These are phyloP conservation scores for Pangasianodon hypophthalmus DNA, from an alignment of 2,113 vertebrate species.

Conservation along the genomic window DNA sequence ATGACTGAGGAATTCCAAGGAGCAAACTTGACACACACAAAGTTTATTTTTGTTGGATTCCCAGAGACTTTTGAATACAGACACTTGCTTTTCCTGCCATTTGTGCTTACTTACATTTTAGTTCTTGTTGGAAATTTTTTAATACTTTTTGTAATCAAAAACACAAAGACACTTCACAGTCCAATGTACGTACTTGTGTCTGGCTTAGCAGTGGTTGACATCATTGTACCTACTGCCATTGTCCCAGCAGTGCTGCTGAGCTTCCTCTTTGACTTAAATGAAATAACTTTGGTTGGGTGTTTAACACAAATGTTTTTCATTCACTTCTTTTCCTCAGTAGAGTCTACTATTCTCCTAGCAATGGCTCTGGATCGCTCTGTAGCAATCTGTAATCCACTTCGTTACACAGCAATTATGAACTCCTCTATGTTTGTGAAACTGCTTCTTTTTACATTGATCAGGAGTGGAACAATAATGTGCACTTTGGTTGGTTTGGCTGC, in stretches of 20 bases:
- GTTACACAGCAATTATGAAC: conserved; percentile 63
- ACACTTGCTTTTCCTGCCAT: conserved; percentile 62
- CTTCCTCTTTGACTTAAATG: conserved; percentile 62
- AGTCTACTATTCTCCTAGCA: conserved; percentile 72
- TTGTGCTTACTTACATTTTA: conserved; percentile 56
- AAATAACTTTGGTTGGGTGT: conserved; percentile 71
- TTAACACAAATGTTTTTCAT: conserved; percentile 81
- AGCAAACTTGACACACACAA: conserved; percentile 66
- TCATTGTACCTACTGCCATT: conserved; percentile 64
- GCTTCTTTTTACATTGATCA: conserved; percentile 64
- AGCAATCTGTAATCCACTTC: conserved; percentile 76
- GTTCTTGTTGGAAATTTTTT: conserved; percentile 67
- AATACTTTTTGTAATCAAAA: conserved; percentile 61
- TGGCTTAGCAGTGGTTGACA: conserved; percentile 69
- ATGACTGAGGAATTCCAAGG: conserved; percentile 52
- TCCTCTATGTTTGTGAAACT: conserved; percentile 54
- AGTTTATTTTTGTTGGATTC: conserved; percentile 69
- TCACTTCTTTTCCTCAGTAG: conserved; percentile 75
- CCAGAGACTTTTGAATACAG: conserved; percentile 61
- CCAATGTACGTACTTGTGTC: conserved; percentile 77
- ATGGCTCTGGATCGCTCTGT: conserved; percentile 77
- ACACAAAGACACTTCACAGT: conserved; percentile 64
- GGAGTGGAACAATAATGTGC: conserved; percentile 69
- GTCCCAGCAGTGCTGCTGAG: conserved; percentile 69
- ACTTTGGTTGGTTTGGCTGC: conserved; percentile 67